Conservation (phyloP, 2,888 invertebrate species). For the Ernsta delagoae region DNA sequence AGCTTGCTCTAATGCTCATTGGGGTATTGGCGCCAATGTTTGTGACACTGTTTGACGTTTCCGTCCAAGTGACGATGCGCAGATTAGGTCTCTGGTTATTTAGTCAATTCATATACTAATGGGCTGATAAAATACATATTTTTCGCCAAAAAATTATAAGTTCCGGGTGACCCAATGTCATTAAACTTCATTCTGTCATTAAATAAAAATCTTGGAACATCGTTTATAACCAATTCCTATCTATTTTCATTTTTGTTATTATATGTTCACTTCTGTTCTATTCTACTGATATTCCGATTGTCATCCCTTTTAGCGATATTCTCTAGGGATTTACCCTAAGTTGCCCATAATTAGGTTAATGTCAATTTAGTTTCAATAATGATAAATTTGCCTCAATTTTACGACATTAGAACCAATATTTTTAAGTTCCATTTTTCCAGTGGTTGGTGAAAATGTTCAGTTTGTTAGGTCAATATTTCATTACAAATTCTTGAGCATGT, state of each 20-base stretch:
- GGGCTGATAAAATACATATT: not conserved
- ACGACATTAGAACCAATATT: not conserved
- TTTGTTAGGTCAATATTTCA: too few species aligned
- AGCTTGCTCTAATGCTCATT: slow-evolving; percentile 78
- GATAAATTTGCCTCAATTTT: not conserved
- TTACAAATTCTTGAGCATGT: too few species aligned
- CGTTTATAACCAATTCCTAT: too few species aligned
- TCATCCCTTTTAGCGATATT: not conserved
- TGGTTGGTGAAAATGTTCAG: too few species aligned
- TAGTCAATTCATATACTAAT: not conserved
- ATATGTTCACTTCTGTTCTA: not conserved
- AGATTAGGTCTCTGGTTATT: not conserved
- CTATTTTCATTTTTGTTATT: too few species aligned
- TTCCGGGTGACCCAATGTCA: too few species aligned
- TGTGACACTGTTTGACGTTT: slow-evolving; percentile 24
- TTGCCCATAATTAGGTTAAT: not conserved
- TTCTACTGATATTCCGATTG: not conserved
- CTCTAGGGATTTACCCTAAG: not conserved
- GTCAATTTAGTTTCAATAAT: not conserved
- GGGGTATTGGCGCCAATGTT: slow-evolving; percentile 53
- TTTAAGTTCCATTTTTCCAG: too few species aligned
- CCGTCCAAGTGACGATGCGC: not conserved
- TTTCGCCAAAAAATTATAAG: too few species aligned
- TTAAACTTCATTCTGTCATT: too few species aligned
- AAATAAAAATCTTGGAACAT: too few species aligned